Evolutionary conservation across 37 sponge, comb jelly and placozoan genomes (phyloP).

Genomic region (Ephydatia muelleri): DNA sequence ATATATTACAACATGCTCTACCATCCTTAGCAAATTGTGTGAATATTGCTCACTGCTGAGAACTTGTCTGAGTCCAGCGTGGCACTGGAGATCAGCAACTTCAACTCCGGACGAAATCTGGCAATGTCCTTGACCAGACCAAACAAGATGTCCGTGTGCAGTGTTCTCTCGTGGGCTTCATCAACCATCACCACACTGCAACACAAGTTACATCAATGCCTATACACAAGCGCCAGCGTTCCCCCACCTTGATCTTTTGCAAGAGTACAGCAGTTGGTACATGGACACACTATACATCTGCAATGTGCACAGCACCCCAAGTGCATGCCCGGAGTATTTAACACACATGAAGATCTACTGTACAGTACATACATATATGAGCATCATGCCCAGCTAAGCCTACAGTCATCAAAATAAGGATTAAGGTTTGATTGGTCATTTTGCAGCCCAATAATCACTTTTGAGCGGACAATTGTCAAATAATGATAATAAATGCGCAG

Average conservation of each 20-base stretch:
- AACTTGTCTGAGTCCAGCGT: slow-evolving; percentile 98
- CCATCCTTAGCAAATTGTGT: too few species aligned
- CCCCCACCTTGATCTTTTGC: neutral
- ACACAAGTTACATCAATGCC: slow-evolving; percentile 3
- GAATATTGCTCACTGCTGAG: slow-evolving; percentile 61
- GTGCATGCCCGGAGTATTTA: neutral
- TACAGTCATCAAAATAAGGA: too few species aligned
- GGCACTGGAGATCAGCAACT: slow-evolving; percentile 98
- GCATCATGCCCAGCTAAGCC: too few species aligned
- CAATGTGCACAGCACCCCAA: neutral
- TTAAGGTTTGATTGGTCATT: too few species aligned
- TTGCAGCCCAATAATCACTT: too few species aligned
- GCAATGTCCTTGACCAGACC: slow-evolving; percentile 98
- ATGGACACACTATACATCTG: neutral
- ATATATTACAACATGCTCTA: too few species aligned
- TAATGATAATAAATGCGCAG: too few species aligned
- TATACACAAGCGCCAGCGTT: neutral
- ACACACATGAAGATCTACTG: neutral
- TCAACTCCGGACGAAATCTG: slow-evolving; percentile 92
- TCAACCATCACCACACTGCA: slow-evolving; percentile 93
- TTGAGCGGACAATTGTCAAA: too few species aligned
- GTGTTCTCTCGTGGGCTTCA: slow-evolving; percentile 98
- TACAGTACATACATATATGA: too few species aligned
- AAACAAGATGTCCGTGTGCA: slow-evolving; percentile 98
- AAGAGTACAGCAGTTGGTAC: neutral